Evolutionary conservation across 2,888 invertebrate species (phyloP).

Genomic region (Tineola bisselliella): DNA sequence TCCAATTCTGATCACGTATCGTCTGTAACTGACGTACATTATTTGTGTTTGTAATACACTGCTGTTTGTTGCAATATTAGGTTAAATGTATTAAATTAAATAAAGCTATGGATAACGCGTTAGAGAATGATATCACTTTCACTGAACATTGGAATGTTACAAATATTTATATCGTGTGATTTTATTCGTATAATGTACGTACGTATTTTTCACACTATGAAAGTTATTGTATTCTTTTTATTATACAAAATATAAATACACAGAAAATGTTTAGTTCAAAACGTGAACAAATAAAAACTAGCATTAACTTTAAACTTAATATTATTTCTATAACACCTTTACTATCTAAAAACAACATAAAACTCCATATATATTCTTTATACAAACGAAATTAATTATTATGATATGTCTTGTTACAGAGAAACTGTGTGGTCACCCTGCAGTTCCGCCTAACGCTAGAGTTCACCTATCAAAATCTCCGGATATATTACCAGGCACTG

Average conservation of each 20-base stretch:
- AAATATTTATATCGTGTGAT: too few species aligned
- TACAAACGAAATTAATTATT: too few species aligned
- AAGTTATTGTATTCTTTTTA: neutral
- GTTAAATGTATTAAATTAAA: neutral
- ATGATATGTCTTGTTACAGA: slow-evolving; percentile 28
- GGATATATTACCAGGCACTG: slow-evolving; percentile 65
- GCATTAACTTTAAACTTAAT: too few species aligned
- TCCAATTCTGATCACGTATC: neutral
- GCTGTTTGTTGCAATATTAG: neutral
- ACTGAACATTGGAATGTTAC: too few species aligned
- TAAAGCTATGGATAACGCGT: neutral
- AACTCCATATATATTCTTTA: too few species aligned
- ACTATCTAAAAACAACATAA: too few species aligned
- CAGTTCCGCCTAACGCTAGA: slow-evolving; percentile 84
- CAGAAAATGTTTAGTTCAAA: too few species aligned
- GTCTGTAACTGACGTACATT: neutral
- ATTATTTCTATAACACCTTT: too few species aligned
- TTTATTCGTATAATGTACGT: too few species aligned
- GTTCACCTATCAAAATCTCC: slow-evolving; percentile 70
- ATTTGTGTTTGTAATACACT: neutral
- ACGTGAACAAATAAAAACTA: too few species aligned
- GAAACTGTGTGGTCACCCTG: slow-evolving; percentile 81
- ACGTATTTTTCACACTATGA: neutral
- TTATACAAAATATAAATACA: too few species aligned
- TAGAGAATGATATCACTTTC: neutral